Conservation (phyloP, 2,797 vertebrate genomes). For the Lepilemur ruficaudatus region DNA sequence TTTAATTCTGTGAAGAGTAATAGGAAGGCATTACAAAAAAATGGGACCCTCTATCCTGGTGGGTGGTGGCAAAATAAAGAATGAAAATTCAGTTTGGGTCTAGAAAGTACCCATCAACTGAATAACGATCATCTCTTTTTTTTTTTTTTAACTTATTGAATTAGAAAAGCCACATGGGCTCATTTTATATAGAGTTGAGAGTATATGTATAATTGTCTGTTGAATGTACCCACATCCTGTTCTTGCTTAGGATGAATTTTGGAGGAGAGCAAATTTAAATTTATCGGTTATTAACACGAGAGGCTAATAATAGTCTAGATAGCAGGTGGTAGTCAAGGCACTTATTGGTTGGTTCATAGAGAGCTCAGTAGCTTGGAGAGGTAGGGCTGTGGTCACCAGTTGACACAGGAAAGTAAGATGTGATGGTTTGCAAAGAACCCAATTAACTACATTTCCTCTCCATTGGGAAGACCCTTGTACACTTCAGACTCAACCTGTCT, state of each 20-base stretch:
- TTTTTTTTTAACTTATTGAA: neutral
- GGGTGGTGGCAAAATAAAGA: constrained; percentile 16
- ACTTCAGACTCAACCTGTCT: neutral
- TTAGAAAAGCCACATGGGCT: neutral
- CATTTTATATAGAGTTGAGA: neutral
- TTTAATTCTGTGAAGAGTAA: neutral
- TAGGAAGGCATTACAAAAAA: neutral
- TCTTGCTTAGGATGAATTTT: constrained; percentile 48
- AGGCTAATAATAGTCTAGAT: constrained; percentile 50
- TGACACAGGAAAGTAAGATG: neutral
- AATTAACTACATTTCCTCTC: neutral
- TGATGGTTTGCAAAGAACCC: neutral
- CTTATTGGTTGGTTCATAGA: neutral
- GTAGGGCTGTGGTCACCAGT: neutral
- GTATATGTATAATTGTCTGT: neutral
- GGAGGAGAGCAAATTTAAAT: constrained; percentile 50
- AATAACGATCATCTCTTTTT: constrained; percentile 35
- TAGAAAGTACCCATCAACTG: constrained; percentile 4
- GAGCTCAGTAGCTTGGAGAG: neutral
- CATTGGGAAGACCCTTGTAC: neutral
- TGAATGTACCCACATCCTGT: constrained; percentile 25
- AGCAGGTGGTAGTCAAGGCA: constrained; percentile 22
- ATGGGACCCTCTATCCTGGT: neutral
- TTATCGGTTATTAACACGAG: constrained; percentile 54
- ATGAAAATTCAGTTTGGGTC: neutral